Percentiles rank a stretch among this genome's conserved stretches.
Evolutionary conservation across 2,888 invertebrate genomes (phyloP).

Genomic region (Lamellibrachia columna): DNA sequence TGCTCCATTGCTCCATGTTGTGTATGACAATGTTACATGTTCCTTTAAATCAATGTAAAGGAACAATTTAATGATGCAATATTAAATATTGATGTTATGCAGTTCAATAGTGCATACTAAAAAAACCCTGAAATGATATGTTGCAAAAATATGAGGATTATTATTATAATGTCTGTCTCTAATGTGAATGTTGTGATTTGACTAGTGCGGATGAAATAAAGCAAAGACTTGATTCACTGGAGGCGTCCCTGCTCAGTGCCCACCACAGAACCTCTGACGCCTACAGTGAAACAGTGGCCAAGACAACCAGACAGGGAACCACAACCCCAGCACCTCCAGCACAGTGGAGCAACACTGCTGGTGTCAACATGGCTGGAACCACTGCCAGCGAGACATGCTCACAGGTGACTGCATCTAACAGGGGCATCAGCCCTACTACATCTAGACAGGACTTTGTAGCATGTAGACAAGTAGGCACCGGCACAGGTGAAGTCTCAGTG

Average conservation of each 20-base stretch:
- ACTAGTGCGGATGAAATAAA: neutral
- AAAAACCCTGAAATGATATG: too few species aligned
- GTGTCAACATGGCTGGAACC: neutral
- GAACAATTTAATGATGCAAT: too few species aligned
- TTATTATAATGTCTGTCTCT: neutral
- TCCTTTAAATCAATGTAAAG: neutral
- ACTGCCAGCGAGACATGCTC: neutral
- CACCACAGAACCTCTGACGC: neutral
- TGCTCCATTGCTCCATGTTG: neutral
- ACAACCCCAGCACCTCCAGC: neutral
- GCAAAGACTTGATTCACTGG: neutral
- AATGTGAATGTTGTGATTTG: neutral
- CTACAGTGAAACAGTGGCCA: neutral
- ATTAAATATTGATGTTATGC: too few species aligned
- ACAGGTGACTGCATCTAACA: neutral
- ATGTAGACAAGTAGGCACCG: neutral
- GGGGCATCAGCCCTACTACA: neutral
- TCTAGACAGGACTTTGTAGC: neutral
- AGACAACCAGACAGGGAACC: neutral
- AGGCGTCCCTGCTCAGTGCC: neutral
- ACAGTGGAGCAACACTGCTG: neutral
- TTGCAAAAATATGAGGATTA: too few species aligned
- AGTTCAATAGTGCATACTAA: too few species aligned
- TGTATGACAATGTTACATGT: neutral
- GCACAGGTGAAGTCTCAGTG: neutral